Evolutionary conservation across 2,797 vertebrate genomes (phyloP), one percentile per base, ranked within the genome.

Genomic region (Lerista edwardsae): DNA sequence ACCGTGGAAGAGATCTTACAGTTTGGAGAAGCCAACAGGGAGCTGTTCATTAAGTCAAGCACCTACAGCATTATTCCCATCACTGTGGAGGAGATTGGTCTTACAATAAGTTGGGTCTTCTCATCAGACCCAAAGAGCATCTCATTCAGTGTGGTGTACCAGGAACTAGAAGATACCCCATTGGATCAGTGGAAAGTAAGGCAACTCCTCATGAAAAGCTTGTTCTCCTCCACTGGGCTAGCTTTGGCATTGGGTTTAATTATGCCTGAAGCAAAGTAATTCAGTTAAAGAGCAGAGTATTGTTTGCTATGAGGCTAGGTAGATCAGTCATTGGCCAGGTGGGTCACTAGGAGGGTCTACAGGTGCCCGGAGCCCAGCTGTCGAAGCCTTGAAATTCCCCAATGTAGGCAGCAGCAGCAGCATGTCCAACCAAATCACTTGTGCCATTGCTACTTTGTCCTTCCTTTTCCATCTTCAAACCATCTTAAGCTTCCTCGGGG

Each of bases 71-170:
- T 97, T 83, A 97, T 99, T 92, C 94, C 97, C 65, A 96, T 99
- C 83, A 95, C 93, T 0, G 94, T 97, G 83, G 85, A 83, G 0
- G 96, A 98, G 91, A 86, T 92, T 2, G 97, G 97, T 44, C 96
- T 97, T 41, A 97, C 97, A 79, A 95, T 99, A 91, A 95, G 96
- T 94, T 99, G 98, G 98, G 94, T 98, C 90, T 99, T 99, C 95
- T 98, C 97, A 39, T 99, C 98, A 0, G 98, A 99, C 82, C 98
- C 98, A 57, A 99, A 98, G 94, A 99, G 98, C 85, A 96, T 99
- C 94, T 97, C 97, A 78, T 99, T 99, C 84, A 98, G 98, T 0
- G 97, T 99, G 57, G 96, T 99, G 75, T 98, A 97, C 93, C 96
- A 93, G 73, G 98, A 98, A 86, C 95, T 96, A 0, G 87, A 95